Evolutionary conservation across 2,113 vertebrate genomes (phyloP), one percentile per base, ranked within the genome.

Genomic region (Gambusia holbrooki): DNA sequence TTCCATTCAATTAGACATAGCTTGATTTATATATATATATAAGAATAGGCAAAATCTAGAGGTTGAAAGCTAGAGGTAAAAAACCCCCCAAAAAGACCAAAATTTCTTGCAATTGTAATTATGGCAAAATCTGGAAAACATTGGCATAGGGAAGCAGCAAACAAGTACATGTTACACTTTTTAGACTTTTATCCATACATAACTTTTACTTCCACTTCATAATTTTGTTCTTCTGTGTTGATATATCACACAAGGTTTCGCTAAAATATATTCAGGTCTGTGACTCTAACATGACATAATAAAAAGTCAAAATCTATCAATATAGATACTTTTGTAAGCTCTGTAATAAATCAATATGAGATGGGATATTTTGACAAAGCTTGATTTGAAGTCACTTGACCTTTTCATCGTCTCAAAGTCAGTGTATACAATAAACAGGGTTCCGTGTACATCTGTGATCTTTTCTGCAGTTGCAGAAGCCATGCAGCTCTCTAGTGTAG

Each of bases 371-470:
- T 58, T 58, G 51, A n/a, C 19, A 58, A n/a, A n/a, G 25, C 25
- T 58, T 58, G 22, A 58, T 58, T 58, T 58, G 51, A 58, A 30
- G 30, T 40, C 48, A 48, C 5, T 29, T 1, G 42, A 35, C 10
- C 45, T 65, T 74, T 86, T 74, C n/a, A 27, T 35, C 27, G 73
- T 80, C 58, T 73, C 58, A 70, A 75, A 84, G 60, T 67, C 64
- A 4, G 28, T 28, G 48, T 68, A 76, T 40, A 64, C 69, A 84
- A 82, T 61, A 80, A 81, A 70, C 68, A 73, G 61, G 67, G 77
- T 76, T 70, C 71, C 76, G 73, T 92, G 83, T 80, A 88, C 79
- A 84, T 84, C 82, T 82, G 71, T 90, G 84, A 86, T 92, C 84
- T 87, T 61, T 58, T 33, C 73, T 81, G 66, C 82, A 74, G 81